These are phyloP conservation scores for Anagyrus pseudococci DNA, from an alignment of 2,888 invertebrate genomes.

Conservation along the genomic window DNA sequence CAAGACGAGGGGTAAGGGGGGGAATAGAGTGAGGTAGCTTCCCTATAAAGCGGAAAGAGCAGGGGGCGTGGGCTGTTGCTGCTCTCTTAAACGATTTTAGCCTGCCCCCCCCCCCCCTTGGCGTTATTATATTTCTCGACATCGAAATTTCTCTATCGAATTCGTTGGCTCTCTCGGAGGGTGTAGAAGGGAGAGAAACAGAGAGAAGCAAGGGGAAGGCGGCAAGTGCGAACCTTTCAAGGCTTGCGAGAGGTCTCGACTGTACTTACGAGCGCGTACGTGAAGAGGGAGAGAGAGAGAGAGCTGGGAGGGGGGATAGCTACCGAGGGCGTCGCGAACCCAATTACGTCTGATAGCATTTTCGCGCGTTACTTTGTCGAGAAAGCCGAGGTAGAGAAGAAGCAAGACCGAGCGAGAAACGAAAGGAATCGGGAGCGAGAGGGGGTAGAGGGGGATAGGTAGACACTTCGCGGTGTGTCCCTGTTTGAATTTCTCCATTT, in stretches of 20 bases:
- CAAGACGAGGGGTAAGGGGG: too few relatives aligned
- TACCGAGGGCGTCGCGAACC: conserved; percentile 19
- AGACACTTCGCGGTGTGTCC: too few relatives aligned
- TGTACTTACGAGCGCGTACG: conserved; percentile 17
- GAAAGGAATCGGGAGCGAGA: too few relatives aligned
- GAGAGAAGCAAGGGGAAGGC: too few relatives aligned
- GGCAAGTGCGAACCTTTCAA: conserved; percentile 33
- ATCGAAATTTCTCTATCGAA: conserved; percentile 29
- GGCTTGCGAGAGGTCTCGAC: neutral
- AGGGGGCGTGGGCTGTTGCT: too few relatives aligned
- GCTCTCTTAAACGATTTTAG: conserved; percentile 26
- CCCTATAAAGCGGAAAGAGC: too few relatives aligned
- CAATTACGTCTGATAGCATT: conserved; percentile 37
- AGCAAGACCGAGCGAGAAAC: too few relatives aligned
- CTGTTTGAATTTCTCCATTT: too few relatives aligned
- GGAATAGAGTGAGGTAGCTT: too few relatives aligned
- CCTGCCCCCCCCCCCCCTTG: neutral
- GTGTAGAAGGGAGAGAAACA: too few relatives aligned
- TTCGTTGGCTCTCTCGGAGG: neutral
- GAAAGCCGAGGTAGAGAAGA: neutral
- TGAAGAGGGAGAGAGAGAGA: neutral
- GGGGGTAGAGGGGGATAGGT: too few relatives aligned
- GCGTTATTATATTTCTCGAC: conserved; percentile 23
- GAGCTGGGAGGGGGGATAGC: neutral
- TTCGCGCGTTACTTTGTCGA: conserved; percentile 28